phyloP scores from a whole-genome alignment of 2,113 vertebrate genomes.

The Corvus cornix region DNA sequence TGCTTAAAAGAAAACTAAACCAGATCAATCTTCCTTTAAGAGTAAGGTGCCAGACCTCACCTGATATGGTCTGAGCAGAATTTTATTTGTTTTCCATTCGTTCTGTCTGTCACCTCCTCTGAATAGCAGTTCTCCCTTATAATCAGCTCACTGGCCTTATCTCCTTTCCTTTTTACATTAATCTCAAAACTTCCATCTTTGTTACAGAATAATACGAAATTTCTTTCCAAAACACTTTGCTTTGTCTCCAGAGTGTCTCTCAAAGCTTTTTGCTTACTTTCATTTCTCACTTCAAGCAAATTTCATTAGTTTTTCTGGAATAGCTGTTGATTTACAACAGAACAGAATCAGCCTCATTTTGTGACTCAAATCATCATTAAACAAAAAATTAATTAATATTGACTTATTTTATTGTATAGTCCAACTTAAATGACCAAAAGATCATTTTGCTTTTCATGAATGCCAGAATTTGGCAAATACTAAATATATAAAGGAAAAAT shows the following conservation, averaged over 20 bases:
- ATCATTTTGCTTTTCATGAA: neutral
- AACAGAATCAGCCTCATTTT: neutral
- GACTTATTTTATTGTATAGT: neutral
- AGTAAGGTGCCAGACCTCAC: neutral
- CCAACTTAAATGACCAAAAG: neutral
- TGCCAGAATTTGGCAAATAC: neutral
- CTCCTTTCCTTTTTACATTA: neutral
- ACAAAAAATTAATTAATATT: neutral
- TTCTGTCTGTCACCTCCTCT: neutral
- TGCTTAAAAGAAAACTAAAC: neutral
- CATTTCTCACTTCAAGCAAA: neutral
- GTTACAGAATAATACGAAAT: neutral
- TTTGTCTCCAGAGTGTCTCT: neutral
- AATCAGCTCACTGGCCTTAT: neutral
- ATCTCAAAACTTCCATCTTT: neutral
- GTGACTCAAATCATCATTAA: neutral
- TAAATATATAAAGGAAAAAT: neutral
- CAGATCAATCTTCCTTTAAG: neutral
- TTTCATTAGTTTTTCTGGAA: neutral
- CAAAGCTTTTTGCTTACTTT: neutral
- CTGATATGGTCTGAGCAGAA: neutral
- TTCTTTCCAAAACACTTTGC: neutral
- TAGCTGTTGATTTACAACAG: neutral
- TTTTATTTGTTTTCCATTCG: neutral
- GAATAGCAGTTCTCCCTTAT: neutral